Evolutionary conservation across 2,113 vertebrate genomes (phyloP).

Genomic region (Rhegmatorhina hoffmannsi): DNA sequence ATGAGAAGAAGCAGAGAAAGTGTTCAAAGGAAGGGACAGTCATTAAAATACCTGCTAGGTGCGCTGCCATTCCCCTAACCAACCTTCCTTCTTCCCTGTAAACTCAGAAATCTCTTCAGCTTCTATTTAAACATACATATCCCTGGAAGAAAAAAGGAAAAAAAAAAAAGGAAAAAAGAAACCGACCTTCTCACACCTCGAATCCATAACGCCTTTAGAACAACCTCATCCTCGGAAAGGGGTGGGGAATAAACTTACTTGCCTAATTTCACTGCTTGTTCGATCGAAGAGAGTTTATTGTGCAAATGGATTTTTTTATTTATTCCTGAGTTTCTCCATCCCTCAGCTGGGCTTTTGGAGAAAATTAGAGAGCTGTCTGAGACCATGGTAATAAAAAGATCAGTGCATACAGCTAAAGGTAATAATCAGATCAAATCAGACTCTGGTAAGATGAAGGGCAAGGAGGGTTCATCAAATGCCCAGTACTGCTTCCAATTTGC

Average conservation of each 20-base stretch:
- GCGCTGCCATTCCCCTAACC: background rate
- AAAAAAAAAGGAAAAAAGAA: too few species aligned
- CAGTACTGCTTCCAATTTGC: slow-evolving; percentile 5
- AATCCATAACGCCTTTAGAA: background rate
- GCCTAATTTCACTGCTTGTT: background rate
- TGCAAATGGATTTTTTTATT: background rate
- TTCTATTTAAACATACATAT: background rate
- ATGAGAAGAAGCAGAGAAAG: background rate
- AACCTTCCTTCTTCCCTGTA: background rate
- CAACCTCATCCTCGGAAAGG: background rate
- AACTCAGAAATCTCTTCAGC: slow-evolving; percentile 13
- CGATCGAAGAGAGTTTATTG: background rate
- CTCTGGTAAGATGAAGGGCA: slow-evolving; percentile 6
- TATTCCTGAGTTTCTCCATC: background rate
- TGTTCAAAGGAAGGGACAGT: slow-evolving; percentile 7
- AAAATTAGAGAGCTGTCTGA: background rate
- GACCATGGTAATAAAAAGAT: background rate
- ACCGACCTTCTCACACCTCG: background rate
- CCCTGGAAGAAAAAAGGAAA: too few species aligned
- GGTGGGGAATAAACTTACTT: background rate
- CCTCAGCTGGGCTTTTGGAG: background rate
- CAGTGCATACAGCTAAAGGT: background rate
- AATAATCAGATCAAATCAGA: slow-evolving; percentile 1
- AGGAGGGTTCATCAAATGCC: slow-evolving; percentile 12
- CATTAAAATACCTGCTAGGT: slow-evolving; percentile 53